Conservation (phyloP, 2,797 vertebrate species). For the Hoplostethus mediterraneus region DNA sequence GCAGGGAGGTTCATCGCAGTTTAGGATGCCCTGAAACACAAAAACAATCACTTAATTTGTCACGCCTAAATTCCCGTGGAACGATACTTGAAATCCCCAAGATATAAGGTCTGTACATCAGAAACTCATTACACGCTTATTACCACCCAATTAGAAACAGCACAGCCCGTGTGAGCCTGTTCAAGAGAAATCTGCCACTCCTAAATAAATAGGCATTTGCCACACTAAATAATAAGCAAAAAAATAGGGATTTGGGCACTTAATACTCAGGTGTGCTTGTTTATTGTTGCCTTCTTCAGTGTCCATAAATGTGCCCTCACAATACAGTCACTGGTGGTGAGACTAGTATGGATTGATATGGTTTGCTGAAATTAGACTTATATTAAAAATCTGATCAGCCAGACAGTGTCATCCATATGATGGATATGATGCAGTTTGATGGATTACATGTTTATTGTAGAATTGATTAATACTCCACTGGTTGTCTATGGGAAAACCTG, state of each 20-base stretch:
- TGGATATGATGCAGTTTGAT: too few relatives aligned
- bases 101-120: slow-evolving; percentile 63
- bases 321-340: not conserved
- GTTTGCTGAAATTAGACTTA: slow-evolving; percentile 29
- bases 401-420: too few relatives aligned
- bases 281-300: not conserved
- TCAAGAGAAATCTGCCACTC: slow-evolving; percentile 49
- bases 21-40: slow-evolving; percentile 51
- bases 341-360: slow-evolving; percentile 11
- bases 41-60: slow-evolving; percentile 70
- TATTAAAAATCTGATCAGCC: not conserved
- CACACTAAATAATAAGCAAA: slow-evolving; percentile 50
- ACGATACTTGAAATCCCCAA: slow-evolving; percentile 65
- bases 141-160: slow-evolving; percentile 69
- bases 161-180: slow-evolving; percentile 37
- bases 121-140: slow-evolving; percentile 79
- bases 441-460: too few relatives aligned
- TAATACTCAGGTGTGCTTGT: slow-evolving; percentile 16
- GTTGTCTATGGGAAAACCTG: too few relatives aligned
- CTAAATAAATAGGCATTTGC: slow-evolving; percentile 7
- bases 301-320: slow-evolving; percentile 4
- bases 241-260: not conserved
- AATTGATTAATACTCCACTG: too few relatives aligned
- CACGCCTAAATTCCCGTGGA: slow-evolving; percentile 63
- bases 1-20: slow-evolving; percentile 31